Evolutionary conservation across 1,140 invertebrate species (phyloP).

Genomic region (Halesus radiatus): DNA sequence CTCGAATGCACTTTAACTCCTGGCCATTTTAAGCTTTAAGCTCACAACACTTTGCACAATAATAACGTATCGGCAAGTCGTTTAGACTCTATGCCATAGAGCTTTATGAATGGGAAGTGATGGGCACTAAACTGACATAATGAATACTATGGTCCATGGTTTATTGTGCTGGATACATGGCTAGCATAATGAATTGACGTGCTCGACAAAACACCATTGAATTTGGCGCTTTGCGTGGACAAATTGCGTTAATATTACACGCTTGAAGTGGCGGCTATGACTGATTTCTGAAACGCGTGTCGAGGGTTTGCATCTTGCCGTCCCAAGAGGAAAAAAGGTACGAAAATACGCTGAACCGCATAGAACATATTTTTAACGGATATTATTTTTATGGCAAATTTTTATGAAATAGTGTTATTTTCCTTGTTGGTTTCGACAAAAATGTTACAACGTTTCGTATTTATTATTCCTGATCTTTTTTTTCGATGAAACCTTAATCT

Average conservation of each 20-base stretch:
- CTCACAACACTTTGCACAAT: constrained; percentile 15
- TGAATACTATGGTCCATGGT: neutral
- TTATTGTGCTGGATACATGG: neutral
- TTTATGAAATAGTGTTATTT: too few relatives aligned
- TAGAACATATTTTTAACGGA: too few relatives aligned
- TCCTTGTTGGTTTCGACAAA: too few relatives aligned
- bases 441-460: too few relatives aligned
- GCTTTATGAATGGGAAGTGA: constrained; percentile 1
- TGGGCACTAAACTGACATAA: constrained; percentile 1
- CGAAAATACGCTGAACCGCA: neutral
- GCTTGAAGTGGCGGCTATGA: constrained; percentile 44
- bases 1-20: neutral
- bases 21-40: too few relatives aligned
- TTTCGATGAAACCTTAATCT: too few relatives aligned
- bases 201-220: neutral
- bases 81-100: neutral
- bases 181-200: constrained; percentile 4
- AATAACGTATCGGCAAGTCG: neutral
- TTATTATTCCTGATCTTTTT: too few relatives aligned
- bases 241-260: constrained; percentile 56
- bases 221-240: constrained; percentile 32
- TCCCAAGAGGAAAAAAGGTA: neutral
- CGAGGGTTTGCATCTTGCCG: neutral
- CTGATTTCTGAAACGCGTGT: constrained; percentile 39
- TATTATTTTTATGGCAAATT: too few relatives aligned